Percentiles rank a stretch among this genome's conserved stretches.
phyloP scores from a whole-genome alignment of 2,888 invertebrate genomes.

The Nymphalis polychloros region DNA sequence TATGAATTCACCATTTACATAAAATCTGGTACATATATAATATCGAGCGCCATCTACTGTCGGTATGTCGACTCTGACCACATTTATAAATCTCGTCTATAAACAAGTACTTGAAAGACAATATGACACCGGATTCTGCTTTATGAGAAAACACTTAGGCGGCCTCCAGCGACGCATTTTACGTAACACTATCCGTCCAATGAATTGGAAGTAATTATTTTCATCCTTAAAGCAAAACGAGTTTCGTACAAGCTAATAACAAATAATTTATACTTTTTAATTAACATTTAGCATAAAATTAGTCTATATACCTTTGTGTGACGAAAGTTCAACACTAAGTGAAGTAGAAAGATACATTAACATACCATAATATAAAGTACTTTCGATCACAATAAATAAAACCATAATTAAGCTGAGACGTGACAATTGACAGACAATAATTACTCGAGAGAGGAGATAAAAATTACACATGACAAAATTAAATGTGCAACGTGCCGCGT shows the following conservation, averaged over 20 bases:
- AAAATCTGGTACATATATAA: not conserved
- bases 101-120: conserved; percentile 44
- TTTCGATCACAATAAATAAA: no score
- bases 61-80: not conserved
- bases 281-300: not conserved
- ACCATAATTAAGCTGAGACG: no score
- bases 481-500: no score
- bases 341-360: no score
- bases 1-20: not conserved
- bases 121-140: conserved; percentile 64
- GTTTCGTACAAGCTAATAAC: conserved; percentile 23
- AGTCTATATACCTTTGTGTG: no score
- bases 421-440: no score
- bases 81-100: conserved; percentile 29
- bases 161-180: conserved; percentile 54
- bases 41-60: not conserved
- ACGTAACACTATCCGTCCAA: conserved; percentile 59
- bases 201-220: conserved; percentile 63
- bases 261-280: not conserved
- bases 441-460: no score
- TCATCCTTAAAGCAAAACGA: conserved; percentile 47
- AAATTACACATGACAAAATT: no score
- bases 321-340: no score
- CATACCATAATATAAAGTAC: no score
- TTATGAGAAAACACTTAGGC: conserved; percentile 51